A percentile compares a stretch with the other conserved stretches of the same genome.
Conservation (phyloP, 2,113 vertebrate genomes). For the Gymnobelideus leadbeateri region DNA sequence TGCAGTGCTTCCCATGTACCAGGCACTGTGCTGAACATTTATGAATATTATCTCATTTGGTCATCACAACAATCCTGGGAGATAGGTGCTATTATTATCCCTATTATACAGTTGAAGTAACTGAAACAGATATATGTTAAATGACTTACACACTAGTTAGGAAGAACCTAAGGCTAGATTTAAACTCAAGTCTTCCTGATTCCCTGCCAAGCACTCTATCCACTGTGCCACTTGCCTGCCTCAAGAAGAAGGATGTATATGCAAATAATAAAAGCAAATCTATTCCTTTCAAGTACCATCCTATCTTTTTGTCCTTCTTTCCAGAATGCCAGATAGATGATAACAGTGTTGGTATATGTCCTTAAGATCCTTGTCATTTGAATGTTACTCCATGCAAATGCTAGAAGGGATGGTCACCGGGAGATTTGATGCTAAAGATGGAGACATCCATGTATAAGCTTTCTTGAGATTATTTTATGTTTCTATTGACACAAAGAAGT, state of each 20-base stretch:
- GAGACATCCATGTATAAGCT: neutral
- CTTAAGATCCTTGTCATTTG: neutral
- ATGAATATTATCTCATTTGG: neutral
- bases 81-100: neutral
- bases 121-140: neutral
- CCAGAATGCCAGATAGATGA: neutral
- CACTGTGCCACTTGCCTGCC: neutral
- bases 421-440: neutral
- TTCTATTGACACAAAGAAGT: neutral
- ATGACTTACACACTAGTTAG: neutral
- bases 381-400: neutral
- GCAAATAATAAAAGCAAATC: neutral
- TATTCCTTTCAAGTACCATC: neutral
- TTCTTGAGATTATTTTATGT: neutral
- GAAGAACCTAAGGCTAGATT: neutral
- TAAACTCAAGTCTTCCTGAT: neutral
- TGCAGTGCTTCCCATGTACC: neutral
- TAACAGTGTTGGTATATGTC: neutral
- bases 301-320: neutral
- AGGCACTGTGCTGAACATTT: neutral
- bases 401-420: neutral
- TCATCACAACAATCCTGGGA: neutral
- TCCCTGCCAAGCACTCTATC: neutral
- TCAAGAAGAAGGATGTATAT: neutral
- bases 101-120: neutral